These are phyloP conservation scores for Cylas formicarius DNA, from an alignment of 1,140 invertebrate genomes.

Conservation along the genomic window DNA sequence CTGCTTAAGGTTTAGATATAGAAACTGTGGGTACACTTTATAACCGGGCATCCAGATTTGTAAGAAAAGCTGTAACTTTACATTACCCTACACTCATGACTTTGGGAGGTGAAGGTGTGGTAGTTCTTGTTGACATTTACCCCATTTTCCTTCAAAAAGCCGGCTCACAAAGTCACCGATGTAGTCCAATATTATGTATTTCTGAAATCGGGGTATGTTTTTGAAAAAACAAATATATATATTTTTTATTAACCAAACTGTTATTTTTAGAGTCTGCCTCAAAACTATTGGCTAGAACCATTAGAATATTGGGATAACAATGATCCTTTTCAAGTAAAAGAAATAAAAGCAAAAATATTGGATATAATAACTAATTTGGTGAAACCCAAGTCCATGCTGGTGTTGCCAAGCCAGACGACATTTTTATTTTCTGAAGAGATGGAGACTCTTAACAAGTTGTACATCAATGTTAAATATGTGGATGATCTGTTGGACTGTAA, in stretches of 20 bases:
- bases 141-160: conserved; percentile 3
- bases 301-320: conserved; percentile 7
- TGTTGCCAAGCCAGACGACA: conserved; percentile 9
- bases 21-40: conserved; percentile 13
- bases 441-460: not conserved
- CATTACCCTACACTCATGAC: conserved; percentile 8
- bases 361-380: conserved; percentile 6
- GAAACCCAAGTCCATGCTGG: conserved; percentile 8
- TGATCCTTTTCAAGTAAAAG: conserved; percentile 5
- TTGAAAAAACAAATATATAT: too few relatives aligned
- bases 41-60: conserved; percentile 16
- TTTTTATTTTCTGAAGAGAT: not conserved
- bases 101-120: conserved; percentile 9
- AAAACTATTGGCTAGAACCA: conserved; percentile 16
- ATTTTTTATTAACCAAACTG: too few relatives aligned
- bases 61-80: conserved; percentile 6
- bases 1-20: conserved; percentile 14
- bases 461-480: conserved; percentile 5
- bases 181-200: conserved; percentile 14
- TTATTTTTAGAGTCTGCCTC: conserved; percentile 14
- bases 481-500: conserved; percentile 5
- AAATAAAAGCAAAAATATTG: conserved; percentile 4
- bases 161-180: conserved; percentile 4
- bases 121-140: conserved; percentile 17
- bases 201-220: conserved; percentile 11